Conservation (phyloP, 2,888 invertebrate genomes). For the Tyria jacobaeae region DNA sequence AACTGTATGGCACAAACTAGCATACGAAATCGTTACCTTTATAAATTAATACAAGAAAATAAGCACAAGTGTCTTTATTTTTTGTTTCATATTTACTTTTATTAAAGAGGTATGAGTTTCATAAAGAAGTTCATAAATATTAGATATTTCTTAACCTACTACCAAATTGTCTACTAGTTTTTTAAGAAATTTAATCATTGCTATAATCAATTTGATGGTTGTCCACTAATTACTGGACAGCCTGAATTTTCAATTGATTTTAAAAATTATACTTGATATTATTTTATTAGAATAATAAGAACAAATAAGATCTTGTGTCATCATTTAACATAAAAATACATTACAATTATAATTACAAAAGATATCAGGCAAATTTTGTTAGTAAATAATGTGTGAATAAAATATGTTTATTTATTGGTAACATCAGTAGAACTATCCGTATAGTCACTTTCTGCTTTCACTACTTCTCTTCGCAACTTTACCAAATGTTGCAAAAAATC, state of each 20-base stretch:
- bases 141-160: too few relatives aligned
- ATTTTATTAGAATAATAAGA: neutral
- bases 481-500: conserved; percentile 87
- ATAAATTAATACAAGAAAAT: neutral
- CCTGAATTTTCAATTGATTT: too few relatives aligned
- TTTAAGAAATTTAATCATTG: too few relatives aligned
- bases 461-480: conserved; percentile 83
- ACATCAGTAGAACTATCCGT: conserved; percentile 54
- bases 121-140: too few relatives aligned
- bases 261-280: neutral
- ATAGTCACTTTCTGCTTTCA: conserved; percentile 81
- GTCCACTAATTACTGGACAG: too few relatives aligned
- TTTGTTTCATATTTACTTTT: too few relatives aligned
- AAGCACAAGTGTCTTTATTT: too few relatives aligned
- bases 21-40: neutral
- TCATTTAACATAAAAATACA: conserved; percentile 1
- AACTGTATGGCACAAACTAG: neutral
- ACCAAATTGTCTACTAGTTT: too few relatives aligned
- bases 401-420: conserved; percentile 34
- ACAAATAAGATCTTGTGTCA: neutral
- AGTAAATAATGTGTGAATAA: neutral
- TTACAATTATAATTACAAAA: neutral
- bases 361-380: too few relatives aligned
- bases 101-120: too few relatives aligned
- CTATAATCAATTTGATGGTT: too few relatives aligned